phyloP scores from a whole-genome alignment of 2,888 invertebrate genomes.

The Pteria penguin region DNA sequence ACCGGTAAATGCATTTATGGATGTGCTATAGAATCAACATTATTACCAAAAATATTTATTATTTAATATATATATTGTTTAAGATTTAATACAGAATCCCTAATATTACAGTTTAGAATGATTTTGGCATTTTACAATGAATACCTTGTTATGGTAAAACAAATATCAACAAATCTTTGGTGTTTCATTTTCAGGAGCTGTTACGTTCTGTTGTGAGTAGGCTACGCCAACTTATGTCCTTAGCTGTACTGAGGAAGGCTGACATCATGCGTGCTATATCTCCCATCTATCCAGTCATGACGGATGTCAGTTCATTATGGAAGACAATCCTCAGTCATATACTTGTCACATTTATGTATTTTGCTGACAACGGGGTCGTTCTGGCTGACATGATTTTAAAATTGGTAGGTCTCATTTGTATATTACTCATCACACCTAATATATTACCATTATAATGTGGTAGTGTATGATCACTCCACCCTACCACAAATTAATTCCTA shows the following conservation, averaged over 20 bases:
- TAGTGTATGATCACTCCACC: no score
- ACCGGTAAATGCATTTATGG: no score
- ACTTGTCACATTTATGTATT: conserved; percentile 18
- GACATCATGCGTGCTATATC: conserved; percentile 23
- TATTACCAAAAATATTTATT: no score
- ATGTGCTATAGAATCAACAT: no score
- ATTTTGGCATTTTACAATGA: no score
- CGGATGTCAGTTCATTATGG: not conserved
- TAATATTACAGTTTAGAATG: no score
- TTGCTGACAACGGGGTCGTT: conserved; percentile 16
- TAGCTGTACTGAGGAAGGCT: not conserved
- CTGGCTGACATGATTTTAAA: conserved; percentile 4
- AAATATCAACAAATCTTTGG: not conserved
- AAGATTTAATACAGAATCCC: no score
- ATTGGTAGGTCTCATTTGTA: conserved; percentile 15
- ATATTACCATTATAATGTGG: no score
- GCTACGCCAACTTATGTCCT: conserved; percentile 10
- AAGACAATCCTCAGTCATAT: conserved; percentile 13
- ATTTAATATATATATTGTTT: no score
- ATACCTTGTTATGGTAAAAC: no score
- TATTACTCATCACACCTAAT: no score
- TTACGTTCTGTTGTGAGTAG: conserved; percentile 4
- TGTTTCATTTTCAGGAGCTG: conserved; percentile 4
- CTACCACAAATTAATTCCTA: no score
- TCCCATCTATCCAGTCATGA: not conserved